Conservation (phyloP, 2,888 invertebrate species). For the Epirrhoe tristata region DNA sequence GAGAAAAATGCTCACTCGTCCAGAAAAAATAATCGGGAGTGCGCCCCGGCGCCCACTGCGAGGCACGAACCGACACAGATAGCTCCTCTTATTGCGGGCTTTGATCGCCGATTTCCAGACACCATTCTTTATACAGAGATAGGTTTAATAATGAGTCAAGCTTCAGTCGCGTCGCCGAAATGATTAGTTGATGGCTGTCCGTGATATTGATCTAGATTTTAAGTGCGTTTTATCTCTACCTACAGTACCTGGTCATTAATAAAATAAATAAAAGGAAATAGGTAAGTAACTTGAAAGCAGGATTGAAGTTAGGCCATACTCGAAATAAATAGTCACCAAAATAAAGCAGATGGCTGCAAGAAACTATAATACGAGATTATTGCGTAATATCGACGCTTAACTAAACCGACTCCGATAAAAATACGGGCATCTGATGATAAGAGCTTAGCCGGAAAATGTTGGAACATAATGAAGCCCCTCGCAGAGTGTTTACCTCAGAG, state of each 20-base stretch:
- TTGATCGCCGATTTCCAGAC: constrained; percentile 45
- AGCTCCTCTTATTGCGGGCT: constrained; percentile 39
- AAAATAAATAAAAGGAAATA: not conserved
- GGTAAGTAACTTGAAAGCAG: not conserved
- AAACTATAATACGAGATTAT: constrained; percentile 15
- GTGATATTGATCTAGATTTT: constrained; percentile 23
- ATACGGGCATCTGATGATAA: constrained; percentile 35
- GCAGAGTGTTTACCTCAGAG: constrained; percentile 36
- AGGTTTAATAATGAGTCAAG: constrained; percentile 41
- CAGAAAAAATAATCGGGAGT: constrained; percentile 76
- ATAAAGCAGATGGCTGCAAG: constrained; percentile 10
- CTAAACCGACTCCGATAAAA: constrained; percentile 31
- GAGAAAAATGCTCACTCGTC: constrained; percentile 78
- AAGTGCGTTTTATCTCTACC: constrained; percentile 1
- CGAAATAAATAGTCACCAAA: not conserved
- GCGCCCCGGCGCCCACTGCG: constrained; percentile 48
- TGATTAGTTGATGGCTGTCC: constrained; percentile 23
- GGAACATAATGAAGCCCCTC: constrained; percentile 37
- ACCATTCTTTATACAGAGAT: constrained; percentile 42
- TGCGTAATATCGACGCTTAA: constrained; percentile 34
- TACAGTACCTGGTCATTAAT: not conserved
- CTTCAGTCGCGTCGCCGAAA: constrained; percentile 27
- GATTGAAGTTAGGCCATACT: not conserved
- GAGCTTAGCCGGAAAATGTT: constrained; percentile 38
- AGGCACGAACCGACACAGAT: constrained; percentile 31